Conservation (phyloP, 2,113 vertebrate species). For the Mus pahari region DNA sequence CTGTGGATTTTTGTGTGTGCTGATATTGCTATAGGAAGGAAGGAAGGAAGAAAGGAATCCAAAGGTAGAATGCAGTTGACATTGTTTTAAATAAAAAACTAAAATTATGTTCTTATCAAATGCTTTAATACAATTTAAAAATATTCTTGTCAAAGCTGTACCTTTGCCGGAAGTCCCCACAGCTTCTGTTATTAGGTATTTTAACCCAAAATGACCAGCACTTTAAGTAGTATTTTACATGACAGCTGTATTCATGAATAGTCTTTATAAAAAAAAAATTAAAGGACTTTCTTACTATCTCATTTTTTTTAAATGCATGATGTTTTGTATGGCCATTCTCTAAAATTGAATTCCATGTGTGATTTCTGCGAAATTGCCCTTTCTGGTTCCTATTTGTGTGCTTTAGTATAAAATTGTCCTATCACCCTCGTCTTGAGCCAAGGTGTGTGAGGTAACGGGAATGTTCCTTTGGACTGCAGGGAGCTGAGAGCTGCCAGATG, state of each 20-base stretch:
- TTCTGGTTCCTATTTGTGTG: slow-evolving; percentile 83
- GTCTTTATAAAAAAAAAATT: slow-evolving; percentile 47
- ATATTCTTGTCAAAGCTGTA: slow-evolving; percentile 73
- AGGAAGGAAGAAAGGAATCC: neutral
- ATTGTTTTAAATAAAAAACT: slow-evolving; percentile 49
- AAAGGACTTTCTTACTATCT: slow-evolving; percentile 61
- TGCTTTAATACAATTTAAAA: slow-evolving; percentile 78
- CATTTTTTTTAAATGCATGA: slow-evolving; percentile 51
- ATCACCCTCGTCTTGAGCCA: slow-evolving; percentile 84
- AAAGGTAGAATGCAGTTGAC: slow-evolving; percentile 53
- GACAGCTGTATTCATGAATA: slow-evolving; percentile 43
- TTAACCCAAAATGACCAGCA: slow-evolving; percentile 73
- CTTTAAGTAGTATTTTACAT: slow-evolving; percentile 70
- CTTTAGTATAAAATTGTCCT: slow-evolving; percentile 80
- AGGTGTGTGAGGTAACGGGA: slow-evolving; percentile 92
- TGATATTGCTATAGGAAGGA: slow-evolving; percentile 27
- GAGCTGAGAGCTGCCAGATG: slow-evolving; percentile 97
- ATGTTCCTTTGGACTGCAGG: slow-evolving; percentile 88
- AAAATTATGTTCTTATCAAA: slow-evolving; percentile 75
- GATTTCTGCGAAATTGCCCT: slow-evolving; percentile 75
- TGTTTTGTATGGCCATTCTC: slow-evolving; percentile 45
- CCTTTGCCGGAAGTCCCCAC: slow-evolving; percentile 63
- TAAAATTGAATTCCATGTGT: slow-evolving; percentile 70
- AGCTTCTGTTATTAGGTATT: slow-evolving; percentile 74
- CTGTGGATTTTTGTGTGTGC: neutral